These are phyloP conservation scores for Galerucella calmariensis DNA, from an alignment of 2,888 invertebrate species.

Conservation along the genomic window DNA sequence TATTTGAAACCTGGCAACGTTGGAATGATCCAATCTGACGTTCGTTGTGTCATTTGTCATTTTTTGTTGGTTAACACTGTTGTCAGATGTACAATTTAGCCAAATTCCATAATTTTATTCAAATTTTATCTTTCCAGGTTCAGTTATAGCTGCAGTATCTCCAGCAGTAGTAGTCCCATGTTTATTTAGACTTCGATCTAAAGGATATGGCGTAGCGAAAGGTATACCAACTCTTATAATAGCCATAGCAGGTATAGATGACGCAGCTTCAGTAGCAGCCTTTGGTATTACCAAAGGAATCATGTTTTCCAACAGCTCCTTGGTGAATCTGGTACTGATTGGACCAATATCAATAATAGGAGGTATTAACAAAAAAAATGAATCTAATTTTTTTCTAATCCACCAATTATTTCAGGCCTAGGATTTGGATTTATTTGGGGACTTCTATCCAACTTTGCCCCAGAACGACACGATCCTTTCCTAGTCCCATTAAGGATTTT, in stretches of 20 bases:
- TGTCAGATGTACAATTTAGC: no score
- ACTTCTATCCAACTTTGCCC: constrained; percentile 81
- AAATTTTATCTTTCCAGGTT: constrained; percentile 65
- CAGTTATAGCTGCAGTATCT: constrained; percentile 91
- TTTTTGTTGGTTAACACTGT: no score
- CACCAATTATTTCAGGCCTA: constrained; percentile 37
- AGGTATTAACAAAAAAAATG: constrained; percentile 58
- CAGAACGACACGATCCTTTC: constrained; percentile 85
- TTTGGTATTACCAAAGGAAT: constrained; percentile 91
- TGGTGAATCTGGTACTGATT: constrained; percentile 76
- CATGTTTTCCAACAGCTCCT: constrained; percentile 82
- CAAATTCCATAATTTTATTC: no score
- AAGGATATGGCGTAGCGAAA: constrained; percentile 92
- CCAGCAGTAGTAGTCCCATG: constrained; percentile 98
- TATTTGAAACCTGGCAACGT: no score
- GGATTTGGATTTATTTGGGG: constrained; percentile 87
- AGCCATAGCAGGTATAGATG: constrained; percentile 94
- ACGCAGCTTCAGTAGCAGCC: constrained; percentile 93
- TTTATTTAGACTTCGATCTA: constrained; percentile 83
- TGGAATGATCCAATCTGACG: no score
- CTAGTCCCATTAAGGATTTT: constrained; percentile 84
- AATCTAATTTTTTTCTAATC: no score
- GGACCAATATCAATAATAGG: constrained; percentile 84
- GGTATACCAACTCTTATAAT: constrained; percentile 96
- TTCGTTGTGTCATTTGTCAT: no score